Conservation (phyloP, 2,888 invertebrate genomes). For the Capitulum mitella region DNA sequence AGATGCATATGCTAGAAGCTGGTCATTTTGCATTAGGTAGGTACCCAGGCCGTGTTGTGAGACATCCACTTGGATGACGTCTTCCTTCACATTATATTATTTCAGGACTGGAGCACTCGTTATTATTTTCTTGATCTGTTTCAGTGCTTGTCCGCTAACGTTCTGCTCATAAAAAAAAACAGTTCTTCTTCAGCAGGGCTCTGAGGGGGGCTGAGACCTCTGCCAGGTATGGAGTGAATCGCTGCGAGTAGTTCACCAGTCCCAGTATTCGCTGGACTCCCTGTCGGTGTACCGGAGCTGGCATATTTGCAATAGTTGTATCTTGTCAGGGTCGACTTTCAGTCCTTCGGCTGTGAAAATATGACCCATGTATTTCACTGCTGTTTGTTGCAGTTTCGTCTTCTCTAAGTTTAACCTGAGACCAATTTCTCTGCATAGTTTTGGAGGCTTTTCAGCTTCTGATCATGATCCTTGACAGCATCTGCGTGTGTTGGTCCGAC, state of each 20-base stretch:
- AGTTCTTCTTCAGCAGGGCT: not conserved
- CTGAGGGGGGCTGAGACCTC: not conserved
- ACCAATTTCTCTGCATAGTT: not conserved
- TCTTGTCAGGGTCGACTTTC: not conserved
- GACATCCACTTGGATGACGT: not conserved
- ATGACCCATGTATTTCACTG: not conserved
- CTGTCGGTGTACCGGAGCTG: not conserved
- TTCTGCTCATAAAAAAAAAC: not conserved
- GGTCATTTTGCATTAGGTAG: not conserved
- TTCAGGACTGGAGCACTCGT: not conserved
- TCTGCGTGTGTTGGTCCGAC: not conserved
- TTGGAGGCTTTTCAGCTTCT: not conserved
- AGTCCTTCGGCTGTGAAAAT: not conserved
- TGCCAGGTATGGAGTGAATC: not conserved
- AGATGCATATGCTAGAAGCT: not conserved
- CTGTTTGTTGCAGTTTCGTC: not conserved
- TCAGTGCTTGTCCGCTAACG: not conserved
- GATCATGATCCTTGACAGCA: not conserved
- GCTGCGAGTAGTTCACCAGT: not conserved
- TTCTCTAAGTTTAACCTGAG: not conserved
- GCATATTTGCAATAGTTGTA: not conserved
- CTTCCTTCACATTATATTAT: not conserved
- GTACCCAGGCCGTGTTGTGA: not conserved
- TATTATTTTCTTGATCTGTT: not conserved
- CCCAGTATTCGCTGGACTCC: not conserved